A percentile compares a stretch with the other conserved stretches of the same genome.
Evolutionary conservation across 2,888 invertebrate species (phyloP).

Genomic region (Heliconius ethilla): DNA sequence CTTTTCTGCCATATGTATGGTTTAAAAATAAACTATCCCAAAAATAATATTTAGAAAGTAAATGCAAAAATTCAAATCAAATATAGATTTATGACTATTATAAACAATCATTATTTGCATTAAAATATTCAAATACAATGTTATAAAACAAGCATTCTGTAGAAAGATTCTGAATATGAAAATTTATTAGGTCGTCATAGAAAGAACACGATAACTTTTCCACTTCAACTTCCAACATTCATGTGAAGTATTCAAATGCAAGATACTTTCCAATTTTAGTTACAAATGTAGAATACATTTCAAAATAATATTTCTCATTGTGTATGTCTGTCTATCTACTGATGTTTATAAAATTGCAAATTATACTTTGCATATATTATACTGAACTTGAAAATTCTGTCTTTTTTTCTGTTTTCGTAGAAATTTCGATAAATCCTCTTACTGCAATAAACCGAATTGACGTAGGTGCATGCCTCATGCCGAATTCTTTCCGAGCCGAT

Average conservation of each 20-base stretch:
- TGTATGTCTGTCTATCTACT: background rate
- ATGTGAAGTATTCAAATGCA: constrained; percentile 29
- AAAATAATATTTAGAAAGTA: background rate
- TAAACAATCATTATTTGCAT: background rate
- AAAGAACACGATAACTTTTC: constrained; percentile 38
- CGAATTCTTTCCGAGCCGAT: too few relatives aligned
- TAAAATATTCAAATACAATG: background rate
- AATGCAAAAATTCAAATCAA: background rate
- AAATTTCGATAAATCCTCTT: too few relatives aligned
- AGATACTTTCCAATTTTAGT: constrained; percentile 11
- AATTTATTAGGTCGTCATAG: constrained; percentile 14
- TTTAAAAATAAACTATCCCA: background rate
- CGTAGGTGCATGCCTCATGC: too few relatives aligned
- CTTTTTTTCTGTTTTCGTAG: too few relatives aligned
- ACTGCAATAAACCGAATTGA: too few relatives aligned
- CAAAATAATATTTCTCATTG: background rate
- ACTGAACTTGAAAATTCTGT: too few relatives aligned
- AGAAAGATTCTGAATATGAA: background rate
- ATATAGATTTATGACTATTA: background rate
- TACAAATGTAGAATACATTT: background rate
- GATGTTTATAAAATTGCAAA: background rate
- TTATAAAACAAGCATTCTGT: background rate
- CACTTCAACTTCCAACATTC: constrained; percentile 37
- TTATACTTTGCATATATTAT: background rate
- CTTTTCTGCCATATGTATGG: background rate